phyloP scores from a whole-genome alignment of 2,888 invertebrate genomes.

The Microctonus aethiopoides region DNA sequence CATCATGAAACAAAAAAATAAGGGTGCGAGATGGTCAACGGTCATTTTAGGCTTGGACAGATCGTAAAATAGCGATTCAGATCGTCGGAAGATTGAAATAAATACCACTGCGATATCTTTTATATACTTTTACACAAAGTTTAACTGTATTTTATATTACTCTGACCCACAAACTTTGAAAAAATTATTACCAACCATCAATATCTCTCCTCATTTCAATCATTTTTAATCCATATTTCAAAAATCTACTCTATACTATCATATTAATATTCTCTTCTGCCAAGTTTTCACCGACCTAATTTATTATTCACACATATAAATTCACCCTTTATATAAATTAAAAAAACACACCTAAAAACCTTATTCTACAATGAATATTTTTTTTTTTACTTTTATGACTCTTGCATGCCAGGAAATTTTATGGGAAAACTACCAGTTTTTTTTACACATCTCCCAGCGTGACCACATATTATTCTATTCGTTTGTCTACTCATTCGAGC shows the following conservation, averaged over 20 bases:
- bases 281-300: not conserved
- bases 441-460: not conserved
- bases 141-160: conserved; percentile 27
- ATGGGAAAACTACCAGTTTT: not conserved
- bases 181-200: conserved; percentile 21
- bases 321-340: not conserved
- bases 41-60: conserved; percentile 38
- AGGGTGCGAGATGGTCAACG: conserved; percentile 29
- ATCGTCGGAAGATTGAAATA: conserved; percentile 50
- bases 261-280: too few relatives aligned
- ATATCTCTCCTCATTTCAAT: too few relatives aligned
- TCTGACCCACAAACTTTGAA: conserved; percentile 11
- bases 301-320: not conserved
- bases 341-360: not conserved
- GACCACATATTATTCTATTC: conserved; percentile 4
- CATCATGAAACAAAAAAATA: conserved; percentile 2
- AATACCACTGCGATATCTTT: conserved; percentile 46
- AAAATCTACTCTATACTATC: too few relatives aligned
- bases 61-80: conserved; percentile 48
- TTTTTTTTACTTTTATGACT: not conserved
- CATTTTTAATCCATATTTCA: too few relatives aligned
- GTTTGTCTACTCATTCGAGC: conserved; percentile 9
- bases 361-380: too few relatives aligned
- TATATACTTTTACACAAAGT: conserved; percentile 41
- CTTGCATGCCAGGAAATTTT: not conserved